These are phyloP conservation scores for Euwallacea similis DNA, from an alignment of 1,140 invertebrate genomes.

Conservation along the genomic window DNA sequence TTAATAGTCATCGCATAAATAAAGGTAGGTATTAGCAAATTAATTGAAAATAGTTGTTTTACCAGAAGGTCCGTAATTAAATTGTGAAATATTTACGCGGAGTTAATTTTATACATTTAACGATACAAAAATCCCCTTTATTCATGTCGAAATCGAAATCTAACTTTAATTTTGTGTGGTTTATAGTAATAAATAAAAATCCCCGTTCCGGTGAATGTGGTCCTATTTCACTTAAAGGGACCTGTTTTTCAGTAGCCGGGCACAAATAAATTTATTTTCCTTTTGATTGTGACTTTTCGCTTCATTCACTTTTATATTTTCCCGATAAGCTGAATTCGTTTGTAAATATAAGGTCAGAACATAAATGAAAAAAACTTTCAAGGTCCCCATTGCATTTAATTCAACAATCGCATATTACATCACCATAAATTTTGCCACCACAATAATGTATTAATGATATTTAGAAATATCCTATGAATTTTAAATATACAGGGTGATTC, in stretches of 20 bases:
- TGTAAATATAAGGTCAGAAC: conserved; percentile 22
- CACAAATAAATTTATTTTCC: conserved; percentile 27
- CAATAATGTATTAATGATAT: no score
- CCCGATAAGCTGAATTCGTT: conserved; percentile 28
- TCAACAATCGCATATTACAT: no score
- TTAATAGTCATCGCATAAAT: not conserved
- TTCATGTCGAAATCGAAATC: no score
- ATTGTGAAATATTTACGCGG: no score
- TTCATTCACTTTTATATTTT: conserved; percentile 33
- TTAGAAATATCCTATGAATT: no score
- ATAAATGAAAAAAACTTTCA: conserved; percentile 3
- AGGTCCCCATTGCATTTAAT: no score
- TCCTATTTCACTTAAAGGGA: conserved; percentile 15
- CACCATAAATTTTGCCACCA: no score
- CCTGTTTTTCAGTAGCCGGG: conserved; percentile 11
- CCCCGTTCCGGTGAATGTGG: conserved; percentile 9
- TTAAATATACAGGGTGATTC: no score
- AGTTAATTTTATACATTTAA: no score
- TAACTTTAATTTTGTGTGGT: not conserved
- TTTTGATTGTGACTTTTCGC: conserved; percentile 30
- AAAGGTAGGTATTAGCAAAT: not conserved
- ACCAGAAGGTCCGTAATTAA: not conserved
- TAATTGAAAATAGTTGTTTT: not conserved
- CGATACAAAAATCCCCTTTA: no score
- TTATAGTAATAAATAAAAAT: conserved; percentile 13